Conservation (phyloP, 2,888 invertebrate genomes). For the Lasiommata megera region DNA sequence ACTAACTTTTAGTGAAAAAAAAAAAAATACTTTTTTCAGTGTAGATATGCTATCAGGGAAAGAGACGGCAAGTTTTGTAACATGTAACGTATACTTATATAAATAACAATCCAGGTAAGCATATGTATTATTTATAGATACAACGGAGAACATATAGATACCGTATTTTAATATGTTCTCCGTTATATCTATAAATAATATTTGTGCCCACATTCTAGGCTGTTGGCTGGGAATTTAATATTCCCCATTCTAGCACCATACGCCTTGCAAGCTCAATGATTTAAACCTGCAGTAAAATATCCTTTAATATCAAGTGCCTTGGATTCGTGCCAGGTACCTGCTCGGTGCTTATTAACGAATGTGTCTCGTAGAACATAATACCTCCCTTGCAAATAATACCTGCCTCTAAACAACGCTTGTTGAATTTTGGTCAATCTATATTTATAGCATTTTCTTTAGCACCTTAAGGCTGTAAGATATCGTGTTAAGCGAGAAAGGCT, state of each 20-base stretch:
- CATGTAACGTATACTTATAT: too few relatives aligned
- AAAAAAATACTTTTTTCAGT: too few relatives aligned
- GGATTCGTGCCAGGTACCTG: constrained; percentile 39
- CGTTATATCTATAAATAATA: not conserved
- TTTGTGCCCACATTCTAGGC: constrained; percentile 9
- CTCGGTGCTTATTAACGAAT: constrained; percentile 38
- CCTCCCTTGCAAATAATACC: constrained; percentile 27
- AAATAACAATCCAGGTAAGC: too few relatives aligned
- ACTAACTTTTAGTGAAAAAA: too few relatives aligned
- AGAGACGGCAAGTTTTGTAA: too few relatives aligned
- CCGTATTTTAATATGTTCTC: too few relatives aligned
- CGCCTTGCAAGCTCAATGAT: constrained; percentile 30
- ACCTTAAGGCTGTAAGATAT: too few relatives aligned
- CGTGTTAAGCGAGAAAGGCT: too few relatives aligned
- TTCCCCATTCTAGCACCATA: constrained; percentile 22
- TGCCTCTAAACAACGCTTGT: not conserved
- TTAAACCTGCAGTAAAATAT: constrained; percentile 37
- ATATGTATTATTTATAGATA: not conserved
- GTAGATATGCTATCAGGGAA: too few relatives aligned
- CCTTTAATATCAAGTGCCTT: constrained; percentile 38
- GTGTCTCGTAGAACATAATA: constrained; percentile 28
- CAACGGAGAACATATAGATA: constrained; percentile 3
- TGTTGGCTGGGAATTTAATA: constrained; percentile 26
- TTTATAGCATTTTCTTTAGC: too few relatives aligned
- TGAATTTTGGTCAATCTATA: not conserved